Evolutionary conservation across 2,888 invertebrate species (phyloP).

Genomic region (Patella ulyssiponensis): DNA sequence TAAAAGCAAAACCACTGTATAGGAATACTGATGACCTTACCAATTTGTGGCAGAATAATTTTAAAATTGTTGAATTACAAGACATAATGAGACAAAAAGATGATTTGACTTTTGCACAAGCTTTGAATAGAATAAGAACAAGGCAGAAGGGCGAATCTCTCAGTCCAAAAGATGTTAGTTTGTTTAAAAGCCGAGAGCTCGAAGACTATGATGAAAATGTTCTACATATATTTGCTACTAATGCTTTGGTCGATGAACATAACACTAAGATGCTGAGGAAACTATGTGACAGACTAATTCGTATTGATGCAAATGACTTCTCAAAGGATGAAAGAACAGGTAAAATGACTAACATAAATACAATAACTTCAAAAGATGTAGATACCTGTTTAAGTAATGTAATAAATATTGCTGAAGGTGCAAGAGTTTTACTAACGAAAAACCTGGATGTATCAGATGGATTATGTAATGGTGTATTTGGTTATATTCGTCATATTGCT

Average conservation of each 20-base stretch:
- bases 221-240: constrained; percentile 33
- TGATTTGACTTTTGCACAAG: constrained; percentile 25
- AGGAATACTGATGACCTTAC: not conserved
- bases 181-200: constrained; percentile 21
- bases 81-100: constrained; percentile 32
- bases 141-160: constrained; percentile 21
- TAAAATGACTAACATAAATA: constrained; percentile 13
- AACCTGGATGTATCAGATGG: not conserved
- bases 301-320: constrained; percentile 29
- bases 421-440: constrained; percentile 14
- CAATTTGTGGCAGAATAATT: constrained; percentile 31
- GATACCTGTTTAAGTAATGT: constrained; percentile 12
- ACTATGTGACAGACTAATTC: constrained; percentile 7
- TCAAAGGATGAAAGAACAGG: constrained; percentile 24
- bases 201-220: constrained; percentile 20
- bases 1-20: constrained; percentile 16
- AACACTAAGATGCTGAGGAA: constrained; percentile 22
- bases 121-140: constrained; percentile 28
- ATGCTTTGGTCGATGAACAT: constrained; percentile 26
- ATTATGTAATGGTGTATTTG: constrained; percentile 16
- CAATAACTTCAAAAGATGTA: not conserved
- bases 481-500: constrained; percentile 16
- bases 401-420: constrained; percentile 7
- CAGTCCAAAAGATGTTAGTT: not conserved
- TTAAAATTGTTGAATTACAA: constrained; percentile 27